These are phyloP conservation scores for Brachionus plicatilis DNA, from an alignment of 1,140 invertebrate genomes.

Conservation along the genomic window DNA sequence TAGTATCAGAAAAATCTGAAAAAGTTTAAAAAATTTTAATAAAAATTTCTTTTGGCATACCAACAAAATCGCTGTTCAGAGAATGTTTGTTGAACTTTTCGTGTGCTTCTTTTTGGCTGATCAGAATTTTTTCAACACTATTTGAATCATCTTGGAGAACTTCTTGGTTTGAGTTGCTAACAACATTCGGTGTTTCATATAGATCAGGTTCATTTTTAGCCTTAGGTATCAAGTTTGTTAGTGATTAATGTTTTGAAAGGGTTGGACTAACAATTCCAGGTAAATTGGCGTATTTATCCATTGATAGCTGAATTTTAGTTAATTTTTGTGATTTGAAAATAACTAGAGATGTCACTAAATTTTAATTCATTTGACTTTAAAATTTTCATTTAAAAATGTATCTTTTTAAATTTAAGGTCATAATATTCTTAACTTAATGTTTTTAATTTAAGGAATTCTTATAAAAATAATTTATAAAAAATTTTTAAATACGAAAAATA, in stretches of 20 bases:
- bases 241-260: background rate
- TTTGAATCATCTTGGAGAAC: background rate
- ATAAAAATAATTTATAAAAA: too few relatives aligned
- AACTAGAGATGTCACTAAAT: background rate
- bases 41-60: background rate
- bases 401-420: background rate
- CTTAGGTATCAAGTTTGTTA: background rate
- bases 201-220: slow-evolving; percentile 29
- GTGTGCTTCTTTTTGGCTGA: slow-evolving; percentile 19
- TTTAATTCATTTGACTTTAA: background rate
- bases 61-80: slow-evolving; percentile 15
- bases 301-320: background rate
- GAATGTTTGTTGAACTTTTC: slow-evolving; percentile 21
- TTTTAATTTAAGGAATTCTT: background rate
- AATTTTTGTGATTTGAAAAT: background rate
- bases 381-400: background rate
- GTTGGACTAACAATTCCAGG: slow-evolving; percentile 18
- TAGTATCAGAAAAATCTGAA: slow-evolving; percentile 19
- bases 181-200: slow-evolving; percentile 17
- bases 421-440: background rate
- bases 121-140: background rate
- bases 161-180: background rate
- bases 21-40: background rate
- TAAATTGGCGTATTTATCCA: slow-evolving; percentile 33
- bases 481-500: too few relatives aligned